Percentiles rank a stretch among this genome's conserved stretches.
Conservation (phyloP, 2,113 vertebrate species). For the Epinephelus lanceolatus region DNA sequence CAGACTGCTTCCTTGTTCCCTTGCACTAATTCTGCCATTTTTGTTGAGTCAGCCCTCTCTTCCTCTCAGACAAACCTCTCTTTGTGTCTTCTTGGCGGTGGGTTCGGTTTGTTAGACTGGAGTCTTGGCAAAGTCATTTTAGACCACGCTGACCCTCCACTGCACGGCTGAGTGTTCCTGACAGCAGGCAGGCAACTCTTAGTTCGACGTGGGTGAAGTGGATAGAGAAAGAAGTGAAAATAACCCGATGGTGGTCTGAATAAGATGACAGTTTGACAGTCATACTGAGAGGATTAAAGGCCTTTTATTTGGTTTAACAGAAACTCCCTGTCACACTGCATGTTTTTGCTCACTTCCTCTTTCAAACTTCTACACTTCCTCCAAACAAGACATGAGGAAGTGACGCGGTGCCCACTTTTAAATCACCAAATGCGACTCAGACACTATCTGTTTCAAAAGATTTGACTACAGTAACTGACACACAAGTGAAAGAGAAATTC, state of each 20-base stretch:
- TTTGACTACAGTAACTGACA: not conserved
- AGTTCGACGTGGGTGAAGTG: slow-evolving; percentile 17
- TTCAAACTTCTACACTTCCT: slow-evolving; percentile 63
- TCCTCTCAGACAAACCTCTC: slow-evolving; percentile 56
- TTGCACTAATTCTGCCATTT: slow-evolving; percentile 47
- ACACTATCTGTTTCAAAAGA: slow-evolving; percentile 20
- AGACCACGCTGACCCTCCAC: slow-evolving; percentile 41
- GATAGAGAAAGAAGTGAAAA: slow-evolving; percentile 18
- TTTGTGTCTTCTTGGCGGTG: slow-evolving; percentile 62
- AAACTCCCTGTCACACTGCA: slow-evolving; percentile 38
- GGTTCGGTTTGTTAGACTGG: slow-evolving; percentile 47
- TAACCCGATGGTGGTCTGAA: not conserved
- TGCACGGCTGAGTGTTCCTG: slow-evolving; percentile 8
- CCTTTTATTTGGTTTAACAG: slow-evolving; percentile 27
- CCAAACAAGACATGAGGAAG: slow-evolving; percentile 48
- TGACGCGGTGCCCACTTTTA: slow-evolving; percentile 10
- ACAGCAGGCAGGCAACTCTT: slow-evolving; percentile 15
- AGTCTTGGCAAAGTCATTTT: slow-evolving; percentile 52
- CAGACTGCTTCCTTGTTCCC: slow-evolving; percentile 56
- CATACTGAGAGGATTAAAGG: slow-evolving; percentile 25
- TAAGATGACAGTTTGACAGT: slow-evolving; percentile 30
- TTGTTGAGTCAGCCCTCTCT: slow-evolving; percentile 63
- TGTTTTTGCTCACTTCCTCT: slow-evolving; percentile 70
- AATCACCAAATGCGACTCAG: slow-evolving; percentile 12
- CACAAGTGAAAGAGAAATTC: slow-evolving; percentile 16